Conservation (phyloP, 2,888 invertebrate genomes). For the Drosophila anomalipes region DNA sequence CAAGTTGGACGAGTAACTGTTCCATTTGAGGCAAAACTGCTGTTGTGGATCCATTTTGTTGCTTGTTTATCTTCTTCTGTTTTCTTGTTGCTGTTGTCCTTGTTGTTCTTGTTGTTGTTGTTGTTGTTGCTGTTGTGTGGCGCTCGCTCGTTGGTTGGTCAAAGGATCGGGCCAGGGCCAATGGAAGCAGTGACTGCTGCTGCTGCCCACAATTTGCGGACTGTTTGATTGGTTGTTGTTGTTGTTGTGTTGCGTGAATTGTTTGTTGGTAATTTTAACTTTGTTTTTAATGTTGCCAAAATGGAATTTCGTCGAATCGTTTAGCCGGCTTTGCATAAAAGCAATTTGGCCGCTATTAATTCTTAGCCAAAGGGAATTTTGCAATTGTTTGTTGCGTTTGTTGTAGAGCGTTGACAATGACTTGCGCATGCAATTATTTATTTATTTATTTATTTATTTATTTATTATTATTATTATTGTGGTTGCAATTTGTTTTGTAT, state of each 20-base stretch:
- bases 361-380: conserved; percentile 85
- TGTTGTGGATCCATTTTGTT: conserved; percentile 94
- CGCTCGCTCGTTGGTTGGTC: conserved; percentile 16
- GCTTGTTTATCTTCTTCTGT: conserved; percentile 21
- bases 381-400: conserved; percentile 82
- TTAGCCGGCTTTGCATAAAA: conserved; percentile 68
- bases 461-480: conserved; percentile 10
- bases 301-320: conserved; percentile 77
- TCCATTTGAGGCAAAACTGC: conserved; percentile 98
- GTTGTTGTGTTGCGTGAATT: conserved; percentile 22
- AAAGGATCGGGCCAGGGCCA: conserved; percentile 49
- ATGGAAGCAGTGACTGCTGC: conserved; percentile 30
- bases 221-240: conserved; percentile 8
- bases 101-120: conserved; percentile 8
- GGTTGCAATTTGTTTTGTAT: conserved; percentile 24
- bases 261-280: conserved; percentile 22
- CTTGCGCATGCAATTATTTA: conserved; percentile 47
- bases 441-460: conserved; percentile 18
- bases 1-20: conserved; percentile 97
- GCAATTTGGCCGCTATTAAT: conserved; percentile 59
- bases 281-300: conserved; percentile 66
- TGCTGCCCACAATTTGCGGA: conserved; percentile 24
- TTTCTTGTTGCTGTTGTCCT: conserved; percentile 9
- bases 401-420: conserved; percentile 68
- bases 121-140: conserved; percentile 6